phyloP scores from a whole-genome alignment of 2,888 invertebrate species.

The Pseudeuparius sepicola region DNA sequence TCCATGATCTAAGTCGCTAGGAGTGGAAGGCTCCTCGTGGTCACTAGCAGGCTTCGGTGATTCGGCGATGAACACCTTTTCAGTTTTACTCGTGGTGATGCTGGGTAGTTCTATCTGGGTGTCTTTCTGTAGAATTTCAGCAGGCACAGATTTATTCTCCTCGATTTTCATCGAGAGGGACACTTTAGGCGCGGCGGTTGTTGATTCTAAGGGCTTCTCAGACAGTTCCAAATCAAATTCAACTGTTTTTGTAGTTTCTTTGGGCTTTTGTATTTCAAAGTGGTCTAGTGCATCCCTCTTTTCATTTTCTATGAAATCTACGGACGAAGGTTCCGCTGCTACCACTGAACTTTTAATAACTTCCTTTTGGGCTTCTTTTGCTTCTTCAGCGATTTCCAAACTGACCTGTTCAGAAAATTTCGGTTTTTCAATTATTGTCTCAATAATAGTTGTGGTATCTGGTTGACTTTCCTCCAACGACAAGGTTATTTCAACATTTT shows the following conservation, averaged over 20 bases:
- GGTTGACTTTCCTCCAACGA: slow-evolving; percentile 19
- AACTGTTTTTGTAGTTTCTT: slow-evolving; percentile 33
- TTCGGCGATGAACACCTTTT: slow-evolving; percentile 12
- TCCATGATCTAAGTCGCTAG: slow-evolving; percentile 41
- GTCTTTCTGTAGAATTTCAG: slow-evolving; percentile 32
- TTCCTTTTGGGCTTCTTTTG: too few species aligned
- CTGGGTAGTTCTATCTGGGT: slow-evolving; percentile 32
- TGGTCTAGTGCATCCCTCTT: slow-evolving; percentile 15
- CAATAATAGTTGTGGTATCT: neutral
- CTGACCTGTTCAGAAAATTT: slow-evolving; percentile 6
- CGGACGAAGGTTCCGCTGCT: slow-evolving; percentile 10
- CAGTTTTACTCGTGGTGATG: slow-evolving; percentile 21
- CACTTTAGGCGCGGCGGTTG: slow-evolving; percentile 35
- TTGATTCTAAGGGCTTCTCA: slow-evolving; percentile 37
- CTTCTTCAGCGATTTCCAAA: too few species aligned
- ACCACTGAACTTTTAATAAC: too few species aligned
- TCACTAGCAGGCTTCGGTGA: slow-evolving; percentile 33
- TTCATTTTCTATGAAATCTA: slow-evolving; percentile 23
- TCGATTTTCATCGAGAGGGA: slow-evolving; percentile 31
- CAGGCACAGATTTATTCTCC: slow-evolving; percentile 25
- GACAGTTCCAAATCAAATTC: slow-evolving; percentile 36
- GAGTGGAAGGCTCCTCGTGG: slow-evolving; percentile 32
- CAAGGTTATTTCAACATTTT: slow-evolving; percentile 34
- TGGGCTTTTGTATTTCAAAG: slow-evolving; percentile 10
- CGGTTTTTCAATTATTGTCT: slow-evolving; percentile 1